These are phyloP conservation scores for Chloromyia formosa DNA, from an alignment of 2,888 invertebrate genomes.

Conservation along the genomic window DNA sequence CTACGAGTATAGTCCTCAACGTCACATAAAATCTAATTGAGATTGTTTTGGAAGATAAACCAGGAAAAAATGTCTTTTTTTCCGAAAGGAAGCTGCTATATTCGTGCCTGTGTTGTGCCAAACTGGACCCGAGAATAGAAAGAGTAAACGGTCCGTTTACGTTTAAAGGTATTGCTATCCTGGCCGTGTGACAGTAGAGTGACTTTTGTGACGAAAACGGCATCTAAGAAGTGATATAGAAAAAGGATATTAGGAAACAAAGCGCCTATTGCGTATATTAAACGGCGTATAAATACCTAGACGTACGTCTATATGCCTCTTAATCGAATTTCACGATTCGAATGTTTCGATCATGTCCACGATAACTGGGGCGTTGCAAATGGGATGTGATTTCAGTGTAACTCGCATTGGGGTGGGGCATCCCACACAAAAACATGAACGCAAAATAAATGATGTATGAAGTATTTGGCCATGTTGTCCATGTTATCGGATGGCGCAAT, in stretches of 20 bases:
- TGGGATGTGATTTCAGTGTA: too few relatives aligned
- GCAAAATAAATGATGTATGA: too few relatives aligned
- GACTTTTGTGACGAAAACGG: neutral
- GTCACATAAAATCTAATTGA: conserved; percentile 42
- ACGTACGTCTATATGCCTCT: neutral
- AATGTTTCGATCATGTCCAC: neutral
- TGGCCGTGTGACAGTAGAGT: neutral
- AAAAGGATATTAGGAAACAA: neutral
- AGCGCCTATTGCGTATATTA: conserved; percentile 12
- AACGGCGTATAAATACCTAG: neutral
- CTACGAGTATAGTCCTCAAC: conserved; percentile 36
- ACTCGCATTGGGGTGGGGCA: too few relatives aligned
- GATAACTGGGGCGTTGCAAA: too few relatives aligned
- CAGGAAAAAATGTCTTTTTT: neutral
- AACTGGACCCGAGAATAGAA: too few relatives aligned
- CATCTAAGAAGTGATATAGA: neutral
- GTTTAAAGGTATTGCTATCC: neutral
- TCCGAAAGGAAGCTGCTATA: neutral
- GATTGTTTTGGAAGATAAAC: conserved; percentile 41
- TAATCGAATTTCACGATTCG: conserved; percentile 33
- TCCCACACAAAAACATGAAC: too few relatives aligned
- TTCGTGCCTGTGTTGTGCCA: neutral
- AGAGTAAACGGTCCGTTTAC: neutral
- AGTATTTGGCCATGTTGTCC: too few relatives aligned
- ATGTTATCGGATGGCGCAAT: too few relatives aligned